phyloP scores from a whole-genome alignment of 2,797 vertebrate species.

The Graptemys geographica region DNA sequence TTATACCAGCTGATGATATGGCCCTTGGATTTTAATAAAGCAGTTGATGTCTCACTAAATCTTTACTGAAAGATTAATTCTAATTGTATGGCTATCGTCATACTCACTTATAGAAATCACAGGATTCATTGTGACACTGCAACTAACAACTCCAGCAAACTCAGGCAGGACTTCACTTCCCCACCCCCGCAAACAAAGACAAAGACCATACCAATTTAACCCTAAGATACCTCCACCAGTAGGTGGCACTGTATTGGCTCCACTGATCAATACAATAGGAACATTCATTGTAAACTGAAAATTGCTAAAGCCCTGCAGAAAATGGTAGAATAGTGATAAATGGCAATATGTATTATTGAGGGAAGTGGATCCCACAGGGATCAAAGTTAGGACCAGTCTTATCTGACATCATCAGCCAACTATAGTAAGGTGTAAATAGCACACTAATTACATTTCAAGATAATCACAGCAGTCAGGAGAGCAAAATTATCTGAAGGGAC shows the following conservation, averaged over 20 bases:
- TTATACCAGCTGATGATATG: accelerated
- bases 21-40: background rate
- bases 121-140: no score
- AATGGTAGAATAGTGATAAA: background rate
- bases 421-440: constrained; percentile 50
- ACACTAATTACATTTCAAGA: constrained; percentile 37
- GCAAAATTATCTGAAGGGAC: constrained; percentile 17
- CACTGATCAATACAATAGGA: accelerated
- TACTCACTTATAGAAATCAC: background rate
- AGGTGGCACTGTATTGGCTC: no score
- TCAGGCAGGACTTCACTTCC: background rate
- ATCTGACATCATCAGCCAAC: constrained; percentile 39
- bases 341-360: background rate
- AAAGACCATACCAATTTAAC: no score
- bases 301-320: accelerated
- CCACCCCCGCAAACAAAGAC: background rate
- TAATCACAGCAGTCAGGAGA: constrained; percentile 23
- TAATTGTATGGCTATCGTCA: background rate
- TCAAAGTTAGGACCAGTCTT: background rate
- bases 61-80: background rate
- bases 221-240: no score
- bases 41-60: accelerated
- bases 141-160: background rate
- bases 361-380: background rate
- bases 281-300: background rate